phyloP scores from a whole-genome alignment of 2,888 invertebrate genomes.

The Drosophila ezoana region DNA sequence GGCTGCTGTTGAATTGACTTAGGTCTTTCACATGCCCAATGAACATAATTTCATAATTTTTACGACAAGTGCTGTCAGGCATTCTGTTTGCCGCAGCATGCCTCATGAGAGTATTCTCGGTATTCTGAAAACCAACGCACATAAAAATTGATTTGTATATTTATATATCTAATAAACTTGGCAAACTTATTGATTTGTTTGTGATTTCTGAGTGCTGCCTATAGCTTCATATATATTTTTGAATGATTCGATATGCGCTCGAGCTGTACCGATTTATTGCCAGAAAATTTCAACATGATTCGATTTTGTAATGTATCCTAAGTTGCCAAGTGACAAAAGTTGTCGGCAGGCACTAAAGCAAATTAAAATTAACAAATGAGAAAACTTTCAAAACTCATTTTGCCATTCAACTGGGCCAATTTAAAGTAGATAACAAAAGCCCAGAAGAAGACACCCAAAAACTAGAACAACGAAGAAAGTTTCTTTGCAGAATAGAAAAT shows the following conservation, averaged over 20 bases:
- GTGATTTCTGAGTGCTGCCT: constrained; percentile 42
- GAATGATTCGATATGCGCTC: constrained; percentile 23
- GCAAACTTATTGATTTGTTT: constrained; percentile 72
- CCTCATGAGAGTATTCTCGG: constrained; percentile 38
- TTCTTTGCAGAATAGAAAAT: constrained; percentile 7
- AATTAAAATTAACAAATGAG: constrained; percentile 51
- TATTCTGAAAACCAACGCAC: constrained; percentile 32
- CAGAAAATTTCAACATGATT: constrained; percentile 35
- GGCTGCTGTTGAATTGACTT: not conserved
- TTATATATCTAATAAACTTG: constrained; percentile 72
- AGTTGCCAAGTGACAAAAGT: constrained; percentile 36
- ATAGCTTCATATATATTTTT: constrained; percentile 31
- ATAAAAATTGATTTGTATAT: constrained; percentile 75
- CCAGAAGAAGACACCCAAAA: constrained; percentile 8
- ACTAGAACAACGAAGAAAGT: constrained; percentile 23
- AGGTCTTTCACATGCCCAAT: constrained; percentile 17
- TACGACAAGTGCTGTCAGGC: constrained; percentile 59
- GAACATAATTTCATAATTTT: constrained; percentile 71
- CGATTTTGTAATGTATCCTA: constrained; percentile 9
- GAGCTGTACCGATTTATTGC: constrained; percentile 18
- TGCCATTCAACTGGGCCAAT: constrained; percentile 30
- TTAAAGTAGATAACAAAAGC: constrained; percentile 38
- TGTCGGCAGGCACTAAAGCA: constrained; percentile 42
- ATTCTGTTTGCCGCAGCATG: constrained; percentile 18
- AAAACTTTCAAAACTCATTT: constrained; percentile 25